Evolutionary conservation across 2,113 vertebrate species (phyloP).

Genomic region (Coryphaenoides rupestris): DNA sequence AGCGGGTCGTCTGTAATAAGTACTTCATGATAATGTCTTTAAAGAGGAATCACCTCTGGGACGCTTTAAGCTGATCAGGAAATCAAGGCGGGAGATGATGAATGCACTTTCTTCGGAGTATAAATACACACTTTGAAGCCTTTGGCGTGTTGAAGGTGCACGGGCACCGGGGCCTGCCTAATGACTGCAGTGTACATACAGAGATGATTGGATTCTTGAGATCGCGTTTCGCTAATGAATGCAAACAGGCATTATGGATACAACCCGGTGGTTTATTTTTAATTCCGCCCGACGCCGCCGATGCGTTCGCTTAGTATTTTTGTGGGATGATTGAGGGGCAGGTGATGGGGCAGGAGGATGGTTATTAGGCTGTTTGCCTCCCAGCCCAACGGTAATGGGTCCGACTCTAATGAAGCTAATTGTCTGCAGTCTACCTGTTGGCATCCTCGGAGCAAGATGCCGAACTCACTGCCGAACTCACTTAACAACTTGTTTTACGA

Average conservation of each 20-base stretch:
- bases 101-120: constrained; percentile 42
- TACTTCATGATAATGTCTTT: constrained; percentile 56
- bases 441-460: too few relatives aligned
- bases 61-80: constrained; percentile 54
- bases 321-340: too few relatives aligned
- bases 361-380: too few relatives aligned
- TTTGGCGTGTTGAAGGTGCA: constrained; percentile 37
- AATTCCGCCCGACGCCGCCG: not conserved
- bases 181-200: constrained; percentile 3
- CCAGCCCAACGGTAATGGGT: too few relatives aligned
- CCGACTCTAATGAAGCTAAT: too few relatives aligned
- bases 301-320: too few relatives aligned
- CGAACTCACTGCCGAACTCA: too few relatives aligned
- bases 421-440: too few relatives aligned
- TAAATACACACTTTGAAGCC: constrained; percentile 47
- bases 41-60: constrained; percentile 55
- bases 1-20: constrained; percentile 57
- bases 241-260: constrained; percentile 2
- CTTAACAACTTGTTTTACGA: too few relatives aligned
- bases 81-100: constrained; percentile 54
- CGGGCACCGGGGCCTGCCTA: constrained; percentile 33
- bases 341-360: too few relatives aligned
- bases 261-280: constrained; percentile 14
- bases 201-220: constrained; percentile 33
- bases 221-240: constrained; percentile 28